These are phyloP conservation scores for Scaptomyza pallida DNA, from an alignment of 1,140 invertebrate species.

Conservation along the genomic window DNA sequence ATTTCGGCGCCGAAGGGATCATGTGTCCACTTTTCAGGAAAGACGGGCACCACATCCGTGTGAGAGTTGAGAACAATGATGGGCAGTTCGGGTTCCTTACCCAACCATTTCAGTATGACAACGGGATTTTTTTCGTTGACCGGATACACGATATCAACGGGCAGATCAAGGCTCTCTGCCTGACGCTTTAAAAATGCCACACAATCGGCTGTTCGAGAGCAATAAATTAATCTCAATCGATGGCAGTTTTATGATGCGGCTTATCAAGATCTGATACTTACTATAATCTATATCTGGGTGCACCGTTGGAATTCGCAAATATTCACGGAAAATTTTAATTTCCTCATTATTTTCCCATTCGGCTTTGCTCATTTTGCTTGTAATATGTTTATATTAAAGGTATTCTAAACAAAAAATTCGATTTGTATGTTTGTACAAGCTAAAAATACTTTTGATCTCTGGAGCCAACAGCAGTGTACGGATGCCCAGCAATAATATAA, in stretches of 20 bases:
- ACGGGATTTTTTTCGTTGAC: conserved; percentile 86
- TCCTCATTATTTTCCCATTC: conserved; percentile 86
- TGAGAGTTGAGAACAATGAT: conserved; percentile 93
- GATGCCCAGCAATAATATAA: conserved; percentile 88
- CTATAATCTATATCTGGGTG: conserved; percentile 92
- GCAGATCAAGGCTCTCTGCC: conserved; percentile 87
- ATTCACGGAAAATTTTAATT: conserved; percentile 91
- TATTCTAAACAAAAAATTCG: conserved; percentile 87
- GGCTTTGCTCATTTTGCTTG: conserved; percentile 42
- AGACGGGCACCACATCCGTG: conserved; percentile 95
- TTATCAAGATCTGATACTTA: conserved; percentile 30
- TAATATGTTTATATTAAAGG: conserved; percentile 65
- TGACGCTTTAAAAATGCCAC: conserved; percentile 88
- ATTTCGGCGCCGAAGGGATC: conserved; percentile 90
- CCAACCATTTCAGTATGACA: conserved; percentile 90
- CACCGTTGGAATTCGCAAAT: conserved; percentile 91
- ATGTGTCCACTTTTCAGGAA: conserved; percentile 86
- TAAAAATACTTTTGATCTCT: not conserved
- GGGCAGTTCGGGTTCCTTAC: conserved; percentile 87
- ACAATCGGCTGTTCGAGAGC: conserved; percentile 79
- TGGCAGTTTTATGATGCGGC: not conserved
- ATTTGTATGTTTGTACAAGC: not conserved
- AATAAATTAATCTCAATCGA: conserved; percentile 72
- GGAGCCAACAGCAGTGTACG: too few relatives aligned
- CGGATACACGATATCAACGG: conserved; percentile 85